A percentile compares a stretch with the other conserved stretches of the same genome.
Evolutionary conservation across 2,113 vertebrate species (phyloP).

Genomic region (Phaethornis superciliosus): DNA sequence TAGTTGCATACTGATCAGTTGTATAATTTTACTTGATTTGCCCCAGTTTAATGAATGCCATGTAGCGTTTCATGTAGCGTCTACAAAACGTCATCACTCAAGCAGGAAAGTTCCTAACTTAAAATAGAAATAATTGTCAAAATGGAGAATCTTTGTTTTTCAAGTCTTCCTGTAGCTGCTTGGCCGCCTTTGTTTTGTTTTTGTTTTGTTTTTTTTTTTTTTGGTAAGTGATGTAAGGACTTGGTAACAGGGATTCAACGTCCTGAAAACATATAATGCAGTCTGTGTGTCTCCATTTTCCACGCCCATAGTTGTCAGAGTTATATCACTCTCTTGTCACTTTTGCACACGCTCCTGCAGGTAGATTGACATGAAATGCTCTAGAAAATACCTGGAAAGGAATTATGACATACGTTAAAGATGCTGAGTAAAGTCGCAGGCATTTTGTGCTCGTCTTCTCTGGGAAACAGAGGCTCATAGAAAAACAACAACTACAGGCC

Average conservation of each 20-base stretch:
- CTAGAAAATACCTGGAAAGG: conserved; percentile 76
- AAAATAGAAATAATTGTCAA: neutral
- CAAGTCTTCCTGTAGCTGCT: neutral
- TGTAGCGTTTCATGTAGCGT: conserved; percentile 15
- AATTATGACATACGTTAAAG: conserved; percentile 71
- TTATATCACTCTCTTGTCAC: conserved; percentile 75
- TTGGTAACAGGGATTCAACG: neutral
- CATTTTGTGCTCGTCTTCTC: conserved; percentile 63
- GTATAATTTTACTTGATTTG: conserved; percentile 63
- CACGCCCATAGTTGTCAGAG: conserved; percentile 66
- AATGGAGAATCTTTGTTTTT: conserved; percentile 22
- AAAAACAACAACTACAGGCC: neutral
- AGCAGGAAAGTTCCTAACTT: conserved; percentile 43
- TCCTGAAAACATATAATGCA: conserved; percentile 27
- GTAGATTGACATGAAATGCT: conserved; percentile 76
- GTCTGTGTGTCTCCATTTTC: conserved; percentile 62
- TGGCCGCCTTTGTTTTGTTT: neutral
- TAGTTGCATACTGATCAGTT: conserved; percentile 25
- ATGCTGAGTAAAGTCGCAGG: conserved; percentile 66
- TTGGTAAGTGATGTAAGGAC: neutral
- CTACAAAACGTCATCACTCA: conserved; percentile 27
- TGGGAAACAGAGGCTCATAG: neutral
- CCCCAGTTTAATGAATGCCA: conserved; percentile 22
- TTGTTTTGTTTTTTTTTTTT: neutral
- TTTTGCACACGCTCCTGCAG: conserved; percentile 78